phyloP scores from a whole-genome alignment of 1,140 invertebrate genomes.

The Pseudomyrmex gracilis region DNA sequence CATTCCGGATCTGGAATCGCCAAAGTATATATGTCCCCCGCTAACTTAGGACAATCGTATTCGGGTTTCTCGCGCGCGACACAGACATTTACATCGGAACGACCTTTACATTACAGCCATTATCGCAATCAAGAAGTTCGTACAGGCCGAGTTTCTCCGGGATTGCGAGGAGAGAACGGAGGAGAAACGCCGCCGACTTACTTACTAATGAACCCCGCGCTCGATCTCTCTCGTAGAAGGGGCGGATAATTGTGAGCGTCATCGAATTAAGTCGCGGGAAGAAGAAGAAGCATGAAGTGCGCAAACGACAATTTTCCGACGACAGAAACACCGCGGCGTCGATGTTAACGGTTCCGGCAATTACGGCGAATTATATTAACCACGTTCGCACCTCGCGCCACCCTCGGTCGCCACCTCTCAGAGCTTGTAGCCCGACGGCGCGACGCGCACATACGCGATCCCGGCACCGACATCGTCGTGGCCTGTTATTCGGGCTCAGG shows the following conservation, averaged over 20 bases:
- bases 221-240: slow-evolving; percentile 18
- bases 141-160: slow-evolving; percentile 39
- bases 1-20: neutral
- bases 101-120: slow-evolving; percentile 52
- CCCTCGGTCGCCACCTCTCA: neutral
- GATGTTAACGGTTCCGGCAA: slow-evolving; percentile 65
- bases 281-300: slow-evolving; percentile 67
- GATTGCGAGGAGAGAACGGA: slow-evolving; percentile 50
- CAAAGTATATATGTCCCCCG: neutral
- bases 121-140: slow-evolving; percentile 60
- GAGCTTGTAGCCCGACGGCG: slow-evolving; percentile 2
- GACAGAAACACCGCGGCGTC: slow-evolving; percentile 25
- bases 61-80: slow-evolving; percentile 27
- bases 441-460: slow-evolving; percentile 2
- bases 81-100: slow-evolving; percentile 57
- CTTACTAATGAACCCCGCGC: slow-evolving; percentile 47
- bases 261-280: slow-evolving; percentile 50
- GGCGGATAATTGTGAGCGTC: slow-evolving; percentile 65
- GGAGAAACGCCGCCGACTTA: slow-evolving; percentile 54
- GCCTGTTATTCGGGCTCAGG: slow-evolving; percentile 70
- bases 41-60: slow-evolving; percentile 24
- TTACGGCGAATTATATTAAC: slow-evolving; percentile 76
- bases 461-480: slow-evolving; percentile 25
- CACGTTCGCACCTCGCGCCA: slow-evolving; percentile 11
- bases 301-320: slow-evolving; percentile 58